Evolutionary conservation across 1,140 invertebrate genomes (phyloP), one percentile per base, ranked within the genome.

Genomic region (Zaprionus camerounensis): DNA sequence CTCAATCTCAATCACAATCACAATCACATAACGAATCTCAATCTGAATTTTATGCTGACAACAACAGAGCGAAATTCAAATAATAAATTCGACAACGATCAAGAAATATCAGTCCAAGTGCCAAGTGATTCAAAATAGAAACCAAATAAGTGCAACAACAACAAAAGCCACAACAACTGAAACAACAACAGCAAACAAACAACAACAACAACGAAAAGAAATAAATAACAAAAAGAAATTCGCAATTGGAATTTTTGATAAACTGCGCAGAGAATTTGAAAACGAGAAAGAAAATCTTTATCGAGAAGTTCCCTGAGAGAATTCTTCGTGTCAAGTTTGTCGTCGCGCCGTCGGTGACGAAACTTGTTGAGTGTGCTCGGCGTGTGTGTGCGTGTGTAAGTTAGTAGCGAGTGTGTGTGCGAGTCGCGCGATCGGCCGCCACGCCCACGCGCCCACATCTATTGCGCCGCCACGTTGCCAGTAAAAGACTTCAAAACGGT

Each of bases 401-500:
- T 11, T 11, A 34, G 31, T 34, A 34, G 31, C 31, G 31, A 34
- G 62, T 51, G 51, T 55, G 56, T 70, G 67, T 70, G 68, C 26
- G 44, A 46, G 67, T 61, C 44, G 38, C 46, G 49, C 53, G 20
- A 64, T 64, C 59, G 51, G 26, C 58, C 36, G 56, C 56, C 71
- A 68, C 71, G 71, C 65, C 71, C 65, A 69, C 78, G 55, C 31
- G 31, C 31, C 31, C 31, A 34, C 31, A 78, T 90, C 82, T 80
- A 46, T 12, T 28, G 63, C 68, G 78, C 71, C 78, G 80, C 91
- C 83, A 88, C 88, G 91, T 92, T 85, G 75, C 73, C 77, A 73
- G 71, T 82, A 76, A 92, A 92, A 92, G 88, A 91, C 91, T 92
- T 92, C 91, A 92, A 92, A 70, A 92, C 91, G 91, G 91, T 92